Evolutionary conservation across 2,888 invertebrate species (phyloP), one percentile per base, ranked within the genome.

Genomic region (Marasmarcha lunaedactyla): DNA sequence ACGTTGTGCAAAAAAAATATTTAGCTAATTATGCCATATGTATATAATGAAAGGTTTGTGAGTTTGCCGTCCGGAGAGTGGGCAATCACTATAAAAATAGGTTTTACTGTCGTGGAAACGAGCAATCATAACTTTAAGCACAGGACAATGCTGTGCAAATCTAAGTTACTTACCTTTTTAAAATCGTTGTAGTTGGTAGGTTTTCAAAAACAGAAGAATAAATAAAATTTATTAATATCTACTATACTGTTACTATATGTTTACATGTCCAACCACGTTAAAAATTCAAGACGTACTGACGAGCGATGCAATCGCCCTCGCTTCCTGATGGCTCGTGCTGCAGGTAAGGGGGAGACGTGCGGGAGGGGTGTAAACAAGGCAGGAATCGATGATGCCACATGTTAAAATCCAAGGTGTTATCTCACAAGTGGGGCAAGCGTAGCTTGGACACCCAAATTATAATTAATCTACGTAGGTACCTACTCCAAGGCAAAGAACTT

Each of bases 361-460:
- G 30, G n/a, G 30, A 9, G 11, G 30, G 30, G 30, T 4, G 30
- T 11, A 9, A 9, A 30, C 3, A 2, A 30, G 30, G 11, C 7
- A 20, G 20, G 11, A 30, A 30, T n/a, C 30, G 11, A 11, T 30
- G 30, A 3, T 30, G 30, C n/a, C 30, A 30, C 11, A 30, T 14
- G 34, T 14, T 3, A 34, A 34, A 34, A 34, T 34, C 14, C 34
- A 14, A 14, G 14, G 14, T 12, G 34, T 34, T 14, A 34, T 34
- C 34, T 34, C 34, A 34, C 34, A 34, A 34, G 34, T 34, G 34
- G 34, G 34, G 12, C 34, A 34, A 34, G 34, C 34, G 34, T 6
- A 12, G 25, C 25, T 20, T 15, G 36, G 11, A 15, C 36, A 36
- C 20, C 36, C 10, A 25, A 20, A 25, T 15, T 14, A n/a, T n/a